Conservation (phyloP, 1,140 invertebrate species). For the Pseudobourletiella spinata region DNA sequence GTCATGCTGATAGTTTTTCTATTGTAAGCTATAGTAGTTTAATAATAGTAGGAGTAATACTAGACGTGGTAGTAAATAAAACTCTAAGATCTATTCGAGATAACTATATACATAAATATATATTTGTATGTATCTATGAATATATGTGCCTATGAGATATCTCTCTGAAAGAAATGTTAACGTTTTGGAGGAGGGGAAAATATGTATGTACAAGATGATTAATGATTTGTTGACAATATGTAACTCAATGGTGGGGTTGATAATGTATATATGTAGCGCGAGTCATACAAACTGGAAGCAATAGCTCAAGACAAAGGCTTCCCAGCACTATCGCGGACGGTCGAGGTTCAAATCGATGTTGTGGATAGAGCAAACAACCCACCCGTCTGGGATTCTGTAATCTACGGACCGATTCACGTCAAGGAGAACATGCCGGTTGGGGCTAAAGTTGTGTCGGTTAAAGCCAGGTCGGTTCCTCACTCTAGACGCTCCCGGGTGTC, state of each 20-base stretch:
- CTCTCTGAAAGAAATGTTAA: too few relatives aligned
- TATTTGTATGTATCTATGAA: too few relatives aligned
- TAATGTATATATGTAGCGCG: constrained; percentile 59
- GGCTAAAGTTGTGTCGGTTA: constrained; percentile 90
- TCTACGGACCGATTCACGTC: constrained; percentile 92
- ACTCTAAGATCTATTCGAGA: too few relatives aligned
- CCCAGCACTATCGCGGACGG: constrained; percentile 81
- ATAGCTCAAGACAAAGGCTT: constrained; percentile 93
- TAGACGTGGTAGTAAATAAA: too few relatives aligned
- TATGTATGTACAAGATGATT: too few relatives aligned
- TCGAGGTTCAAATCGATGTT: constrained; percentile 89
- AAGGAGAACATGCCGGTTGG: constrained; percentile 94
- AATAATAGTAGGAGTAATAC: too few relatives aligned
- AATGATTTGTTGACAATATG: too few relatives aligned
- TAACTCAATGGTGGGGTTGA: not conserved
- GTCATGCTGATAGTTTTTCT: too few relatives aligned
- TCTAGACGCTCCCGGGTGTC: constrained; percentile 19
- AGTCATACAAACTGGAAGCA: constrained; percentile 93
- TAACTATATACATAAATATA: too few relatives aligned
- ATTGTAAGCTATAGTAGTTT: too few relatives aligned
- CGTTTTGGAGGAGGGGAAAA: too few relatives aligned
- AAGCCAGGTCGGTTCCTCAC: constrained; percentile 69
- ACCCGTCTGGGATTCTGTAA: constrained; percentile 44
- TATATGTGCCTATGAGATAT: too few relatives aligned
- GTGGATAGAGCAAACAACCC: constrained; percentile 95